Conservation (phyloP, 2,797 vertebrate genomes). For the Hippopotamyrus pictus region DNA sequence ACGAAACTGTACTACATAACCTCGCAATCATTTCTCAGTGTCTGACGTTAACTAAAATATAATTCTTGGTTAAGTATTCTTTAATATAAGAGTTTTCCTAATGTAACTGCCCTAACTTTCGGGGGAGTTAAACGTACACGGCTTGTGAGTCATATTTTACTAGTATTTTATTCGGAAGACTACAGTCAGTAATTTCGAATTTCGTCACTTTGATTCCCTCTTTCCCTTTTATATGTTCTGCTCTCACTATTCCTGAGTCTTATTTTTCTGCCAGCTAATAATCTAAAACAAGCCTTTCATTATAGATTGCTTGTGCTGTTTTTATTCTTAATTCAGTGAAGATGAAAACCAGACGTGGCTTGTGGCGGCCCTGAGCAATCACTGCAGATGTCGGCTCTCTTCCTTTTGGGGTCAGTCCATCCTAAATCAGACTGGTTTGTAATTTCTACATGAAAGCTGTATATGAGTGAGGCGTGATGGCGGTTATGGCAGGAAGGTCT, state of each 20-base stretch:
- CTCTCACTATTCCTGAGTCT: neutral
- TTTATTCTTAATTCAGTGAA: neutral
- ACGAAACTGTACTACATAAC: neutral
- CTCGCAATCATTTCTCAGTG: neutral
- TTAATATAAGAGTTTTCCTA: neutral
- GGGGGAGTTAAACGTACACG: neutral
- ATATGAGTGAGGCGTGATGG: neutral
- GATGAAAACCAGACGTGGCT: neutral
- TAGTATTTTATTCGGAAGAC: neutral
- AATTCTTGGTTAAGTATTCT: neutral
- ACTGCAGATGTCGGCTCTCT: neutral
- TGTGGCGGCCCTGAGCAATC: neutral
- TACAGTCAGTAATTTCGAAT: neutral
- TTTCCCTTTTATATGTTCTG: neutral
- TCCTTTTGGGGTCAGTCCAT: neutral
- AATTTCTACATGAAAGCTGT: neutral
- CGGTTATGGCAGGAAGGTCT: neutral
- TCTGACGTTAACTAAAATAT: neutral
- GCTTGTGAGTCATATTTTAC: neutral
- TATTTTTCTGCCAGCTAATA: neutral
- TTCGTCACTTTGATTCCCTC: neutral
- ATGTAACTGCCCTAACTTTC: neutral
- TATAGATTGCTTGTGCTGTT: neutral
- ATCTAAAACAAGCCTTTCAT: neutral
- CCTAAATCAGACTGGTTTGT: neutral